These are phyloP conservation scores for Drusus annulatus DNA, from an alignment of 1,140 invertebrate species.

Conservation along the genomic window DNA sequence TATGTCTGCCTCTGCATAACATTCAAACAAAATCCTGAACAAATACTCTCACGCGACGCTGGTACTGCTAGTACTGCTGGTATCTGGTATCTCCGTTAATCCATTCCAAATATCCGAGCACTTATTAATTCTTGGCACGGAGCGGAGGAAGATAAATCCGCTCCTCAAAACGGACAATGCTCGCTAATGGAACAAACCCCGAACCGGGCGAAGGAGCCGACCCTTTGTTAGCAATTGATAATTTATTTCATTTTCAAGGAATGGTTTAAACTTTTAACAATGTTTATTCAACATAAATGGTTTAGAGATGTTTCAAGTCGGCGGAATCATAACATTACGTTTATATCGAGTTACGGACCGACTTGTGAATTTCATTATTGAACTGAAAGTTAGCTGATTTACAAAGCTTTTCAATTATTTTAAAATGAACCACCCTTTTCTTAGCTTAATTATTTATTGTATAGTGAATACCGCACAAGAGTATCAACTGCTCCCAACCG, in stretches of 20 bases:
- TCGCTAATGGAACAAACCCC: constrained; percentile 25
- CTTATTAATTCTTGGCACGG: constrained; percentile 30
- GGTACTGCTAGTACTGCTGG: no score
- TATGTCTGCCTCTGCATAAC: no score
- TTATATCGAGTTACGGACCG: not conserved
- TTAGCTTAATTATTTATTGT: no score
- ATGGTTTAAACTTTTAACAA: constrained; percentile 40
- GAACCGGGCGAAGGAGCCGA: not conserved
- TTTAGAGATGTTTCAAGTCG: constrained; percentile 33
- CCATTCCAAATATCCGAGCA: not conserved
- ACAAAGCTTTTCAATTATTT: no score
- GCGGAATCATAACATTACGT: constrained; percentile 17
- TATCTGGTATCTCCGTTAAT: no score
- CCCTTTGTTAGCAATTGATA: constrained; percentile 26
- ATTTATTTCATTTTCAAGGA: constrained; percentile 25
- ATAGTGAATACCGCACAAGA: no score
- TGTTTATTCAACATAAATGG: constrained; percentile 39
- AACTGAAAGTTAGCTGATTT: not conserved
- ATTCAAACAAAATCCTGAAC: no score
- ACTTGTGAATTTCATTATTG: not conserved
- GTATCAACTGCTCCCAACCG: no score
- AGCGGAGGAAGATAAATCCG: constrained; percentile 16
- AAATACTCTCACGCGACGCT: no score
- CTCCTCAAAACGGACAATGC: constrained; percentile 23
- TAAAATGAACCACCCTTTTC: no score